A percentile compares a stretch with the other conserved stretches of the same genome.
These are phyloP conservation scores for Notoglanidium macrostoma DNA, from an alignment of 2,797 vertebrate species.

Conservation along the genomic window DNA sequence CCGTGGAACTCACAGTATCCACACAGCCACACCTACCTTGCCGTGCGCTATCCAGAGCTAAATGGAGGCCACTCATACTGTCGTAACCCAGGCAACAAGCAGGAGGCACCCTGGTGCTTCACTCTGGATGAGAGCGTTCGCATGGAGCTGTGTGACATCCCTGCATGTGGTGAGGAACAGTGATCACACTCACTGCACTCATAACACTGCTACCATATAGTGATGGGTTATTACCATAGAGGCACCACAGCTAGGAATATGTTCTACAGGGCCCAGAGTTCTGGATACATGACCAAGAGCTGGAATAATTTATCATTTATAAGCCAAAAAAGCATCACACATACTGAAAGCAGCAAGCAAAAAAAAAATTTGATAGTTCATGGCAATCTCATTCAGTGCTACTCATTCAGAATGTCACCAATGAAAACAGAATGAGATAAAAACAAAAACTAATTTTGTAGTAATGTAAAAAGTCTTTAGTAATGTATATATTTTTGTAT, in stretches of 20 bases:
- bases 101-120: constrained; percentile 96
- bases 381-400: not conserved
- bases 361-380: not conserved
- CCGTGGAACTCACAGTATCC: constrained; percentile 99
- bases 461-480: not conserved
- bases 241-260: not conserved
- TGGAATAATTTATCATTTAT: not conserved
- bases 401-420: not conserved
- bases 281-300: not conserved
- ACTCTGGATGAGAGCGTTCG: constrained; percentile 91
- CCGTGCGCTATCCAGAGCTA: constrained; percentile 87
- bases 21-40: constrained; percentile 90
- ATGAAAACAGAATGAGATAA: not conserved
- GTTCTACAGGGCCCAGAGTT: not conserved
- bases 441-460: not conserved
- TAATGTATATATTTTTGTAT: not conserved
- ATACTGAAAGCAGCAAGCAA: not conserved
- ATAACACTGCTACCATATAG: not conserved
- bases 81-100: constrained; percentile 93
- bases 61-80: constrained; percentile 98
- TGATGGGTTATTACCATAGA: not conserved
- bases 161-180: constrained; percentile 84
- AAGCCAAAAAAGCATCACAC: not conserved
- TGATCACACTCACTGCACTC: not conserved
- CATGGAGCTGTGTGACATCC: constrained; percentile 92